Evolutionary conservation across 1,140 invertebrate species (phyloP), one percentile per base, ranked within the genome.

Genomic region (Drosophila subpulchrella): DNA sequence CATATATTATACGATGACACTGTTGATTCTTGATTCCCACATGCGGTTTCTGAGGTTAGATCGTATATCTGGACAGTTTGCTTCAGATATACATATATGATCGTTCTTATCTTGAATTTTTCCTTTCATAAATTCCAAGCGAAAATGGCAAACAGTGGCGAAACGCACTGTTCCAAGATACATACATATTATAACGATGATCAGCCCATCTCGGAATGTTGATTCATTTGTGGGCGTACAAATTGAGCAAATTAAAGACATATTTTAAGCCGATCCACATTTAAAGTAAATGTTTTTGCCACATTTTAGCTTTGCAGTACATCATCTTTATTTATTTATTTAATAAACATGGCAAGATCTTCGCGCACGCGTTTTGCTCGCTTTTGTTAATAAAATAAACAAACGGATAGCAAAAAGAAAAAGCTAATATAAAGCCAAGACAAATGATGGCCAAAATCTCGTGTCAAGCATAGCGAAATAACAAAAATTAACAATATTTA

Each of bases 301-400:
- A 48, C 20, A 32, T 65, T 54, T 68, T 42, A 20, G 12, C 46
- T 17, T 32, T 12, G 44, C 62, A 12, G 34, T 48, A 61, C 30
- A 61, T 61, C 57, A 66, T 70, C 42, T 76, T 53, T 61, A 54
- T 60, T 53, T 73, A 44, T 39, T 39, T 44, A 48, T 59, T 32
- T 59, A 27, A 57, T n/a, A 24, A 42, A 53, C 53, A 68, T 60
- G 41, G 54, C 46, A 58, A 55, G 32, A 36, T 57, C 27, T 42
- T 20, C 44, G 39, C 54, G 51, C 74, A 65, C 48, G 50, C 36
- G 57, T 67, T 81, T 76, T 34, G 56, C 51, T 81, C 56, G 51
- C 53, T 63, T 58, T 65, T 50, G 38, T 44, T 39, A 54, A 58
- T 47, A 58, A 56, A 76, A 75, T 51, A 79, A 80, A 79, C 63